A percentile compares a stretch with the other conserved stretches of the same genome.
phyloP scores from a whole-genome alignment of 2,113 vertebrate species.

The Corythaixoides concolor region DNA sequence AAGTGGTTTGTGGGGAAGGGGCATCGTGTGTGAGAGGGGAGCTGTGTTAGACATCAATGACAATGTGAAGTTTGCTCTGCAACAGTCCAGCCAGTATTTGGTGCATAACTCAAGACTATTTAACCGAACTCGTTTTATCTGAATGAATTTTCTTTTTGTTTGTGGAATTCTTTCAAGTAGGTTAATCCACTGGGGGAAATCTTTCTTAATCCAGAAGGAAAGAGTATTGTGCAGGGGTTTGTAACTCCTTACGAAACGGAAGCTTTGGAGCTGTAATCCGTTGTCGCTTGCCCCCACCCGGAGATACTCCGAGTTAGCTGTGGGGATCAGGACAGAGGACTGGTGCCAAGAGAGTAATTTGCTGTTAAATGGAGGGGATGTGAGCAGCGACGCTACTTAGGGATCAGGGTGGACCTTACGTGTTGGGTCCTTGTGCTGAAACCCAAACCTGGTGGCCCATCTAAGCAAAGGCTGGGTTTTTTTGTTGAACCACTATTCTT shows the following conservation, averaged over 20 bases:
- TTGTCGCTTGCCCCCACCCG: not conserved
- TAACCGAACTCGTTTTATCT: constrained; percentile 1
- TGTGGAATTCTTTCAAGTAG: constrained; percentile 41
- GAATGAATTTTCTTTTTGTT: constrained; percentile 30
- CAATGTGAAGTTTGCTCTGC: constrained; percentile 22
- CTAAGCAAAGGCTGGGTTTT: not conserved
- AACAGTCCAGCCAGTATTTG: constrained; percentile 26
- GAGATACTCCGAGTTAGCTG: not conserved
- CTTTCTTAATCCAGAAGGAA: constrained; percentile 35
- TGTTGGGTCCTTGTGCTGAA: not conserved
- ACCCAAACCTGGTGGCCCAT: not conserved
- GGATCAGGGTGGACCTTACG: not conserved
- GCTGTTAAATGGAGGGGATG: not conserved
- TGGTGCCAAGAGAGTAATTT: not conserved
- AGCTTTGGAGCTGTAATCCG: not conserved
- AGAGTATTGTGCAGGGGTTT: not conserved
- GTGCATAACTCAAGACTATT: not conserved
- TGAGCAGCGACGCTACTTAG: not conserved
- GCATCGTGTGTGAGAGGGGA: not conserved
- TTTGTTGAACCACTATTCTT: not conserved
- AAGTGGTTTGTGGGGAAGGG: not conserved
- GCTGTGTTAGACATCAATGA: not conserved
- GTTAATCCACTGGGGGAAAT: constrained; percentile 41
- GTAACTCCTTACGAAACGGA: not conserved
- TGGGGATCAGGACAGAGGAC: not conserved